Base-by-base conservation (phyloP, 2,113 vertebrate genomes). In the Recurvirostra avosetta region DNA sequence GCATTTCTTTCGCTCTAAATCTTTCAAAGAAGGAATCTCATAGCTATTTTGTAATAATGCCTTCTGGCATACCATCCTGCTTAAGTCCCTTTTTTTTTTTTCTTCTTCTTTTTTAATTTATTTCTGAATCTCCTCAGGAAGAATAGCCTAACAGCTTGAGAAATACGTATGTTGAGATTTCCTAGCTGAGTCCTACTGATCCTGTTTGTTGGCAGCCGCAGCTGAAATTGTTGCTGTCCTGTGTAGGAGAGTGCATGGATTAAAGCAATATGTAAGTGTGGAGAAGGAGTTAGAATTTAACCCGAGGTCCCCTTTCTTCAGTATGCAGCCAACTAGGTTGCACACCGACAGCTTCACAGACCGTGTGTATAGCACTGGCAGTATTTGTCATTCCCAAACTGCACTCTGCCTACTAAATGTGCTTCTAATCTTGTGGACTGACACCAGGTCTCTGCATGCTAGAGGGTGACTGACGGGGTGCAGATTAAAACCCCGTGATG, bases 131-230 rank as follows among this genome's bases (percentile, higher is more conserved):
- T 94, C 50, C 84, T 78, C 70, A 20, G 92, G 50, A 95, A 58
- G 67, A 88, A 58, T 90, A 94, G 45, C 76, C 80, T 75, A 86
- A 78, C 85, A 94, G 93, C 94, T 94, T 96, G 95, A 88, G 88
- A 95, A 92, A 75, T 86, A 70, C 49, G 29, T 89, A 87, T 82
- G 74, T 78, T 70, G 89, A 92, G 94, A 94, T 97, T 95, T 94
- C 94, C 86, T 95, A 85, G 66, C 89, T 68, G 84, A 96, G 72
- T 88, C 78, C 84, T 94, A 17, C 94, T 96, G 91, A 91, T 96
- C 94, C 82, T 55, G 83, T 79, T 96, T 88, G 74, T 74, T 93
- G 91, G 94, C 95, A 97, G 74, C 94, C 92, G 81, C 89, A 91
- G 73, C 92, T 66, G 56, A 95, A 95, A 88, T 92, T 84, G 56